phyloP scores from a whole-genome alignment of 2,888 invertebrate genomes.

The Idaea straminata region DNA sequence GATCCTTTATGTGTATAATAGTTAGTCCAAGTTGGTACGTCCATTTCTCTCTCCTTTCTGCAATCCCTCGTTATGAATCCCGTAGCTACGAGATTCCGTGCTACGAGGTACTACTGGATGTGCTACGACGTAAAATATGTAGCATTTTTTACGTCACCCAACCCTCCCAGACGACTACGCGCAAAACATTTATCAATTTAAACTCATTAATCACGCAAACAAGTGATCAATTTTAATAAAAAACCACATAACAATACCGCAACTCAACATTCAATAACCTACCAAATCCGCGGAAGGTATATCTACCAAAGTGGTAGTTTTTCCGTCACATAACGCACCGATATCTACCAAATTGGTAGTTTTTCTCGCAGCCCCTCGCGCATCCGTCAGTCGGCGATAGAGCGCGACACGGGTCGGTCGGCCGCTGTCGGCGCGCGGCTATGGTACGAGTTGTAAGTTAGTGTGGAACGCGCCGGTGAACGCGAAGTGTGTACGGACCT shows the following conservation, averaged over 20 bases:
- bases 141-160: no score
- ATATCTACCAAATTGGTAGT: slow-evolving; percentile 22
- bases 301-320: slow-evolving; percentile 22
- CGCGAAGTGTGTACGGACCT: slow-evolving; percentile 48
- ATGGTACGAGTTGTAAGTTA: slow-evolving; percentile 50
- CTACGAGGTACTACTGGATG: no score
- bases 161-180: no score
- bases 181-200: background rate
- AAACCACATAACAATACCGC: slow-evolving; percentile 3
- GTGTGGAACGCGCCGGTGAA: slow-evolving; percentile 48
- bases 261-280: slow-evolving; percentile 4
- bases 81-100: no score
- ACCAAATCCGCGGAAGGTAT: slow-evolving; percentile 12
- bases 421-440: slow-evolving; percentile 38
- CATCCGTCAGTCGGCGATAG: slow-evolving; percentile 64
- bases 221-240: slow-evolving; percentile 7
- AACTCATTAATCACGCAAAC: slow-evolving; percentile 3
- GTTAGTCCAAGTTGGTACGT: no score
- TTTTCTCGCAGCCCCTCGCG: slow-evolving; percentile 43
- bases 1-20: no score
- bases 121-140: no score
- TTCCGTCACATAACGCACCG: slow-evolving; percentile 12
- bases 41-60: no score
- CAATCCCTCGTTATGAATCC: no score
- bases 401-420: slow-evolving; percentile 55